Base-by-base conservation (phyloP, 2,113 vertebrate species). In the Dipodomys spectabilis region DNA sequence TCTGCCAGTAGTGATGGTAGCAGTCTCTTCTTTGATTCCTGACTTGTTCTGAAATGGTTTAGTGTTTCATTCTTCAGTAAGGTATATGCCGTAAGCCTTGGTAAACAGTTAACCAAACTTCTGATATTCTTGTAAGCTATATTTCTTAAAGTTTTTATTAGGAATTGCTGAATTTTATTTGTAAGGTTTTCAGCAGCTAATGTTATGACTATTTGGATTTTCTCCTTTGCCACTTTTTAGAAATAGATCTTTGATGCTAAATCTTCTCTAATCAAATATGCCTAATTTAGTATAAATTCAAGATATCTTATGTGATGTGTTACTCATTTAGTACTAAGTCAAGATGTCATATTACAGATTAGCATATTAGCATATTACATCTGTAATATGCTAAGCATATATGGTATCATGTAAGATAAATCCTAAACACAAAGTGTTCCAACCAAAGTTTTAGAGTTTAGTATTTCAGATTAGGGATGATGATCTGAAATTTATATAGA, bases 81-180 rank as follows among this genome's bases (percentile, higher is more conserved):
- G 32, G 45, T 69, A 57, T 78, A 62, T 92, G 27, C 20, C 45
- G n/a, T 85, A 85, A 62, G 64, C 20, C 62, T 84, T 62, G 32
- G 15, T 78, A 28, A 84, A n/a, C 8, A 57, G 80, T 74, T 89
- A 62, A 25, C 75, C 7, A 39, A 39, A 30, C 39, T 62, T 92
- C 15, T 69, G 11, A 20, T 57, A 78, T 85, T 32, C 73, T 69
- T 78, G 3, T 85, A 69, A 23, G 32, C n/a, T 62, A 0, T 78
- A 62, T 85, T 85, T 84, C 81, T 69, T 79, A 30, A 83, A 73
- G 28, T 19, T 90, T 73, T 82, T 73, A 64, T 72, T 74, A 44
- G 32, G 13, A 60, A 69, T 20, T 53, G 9, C 25, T 78, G 32
- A 91, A n/a, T 91, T 91, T 91, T 75, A 68, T 28, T 78, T 85